phyloP scores from a whole-genome alignment of 1,140 invertebrate genomes.

The Bombus polaris region DNA sequence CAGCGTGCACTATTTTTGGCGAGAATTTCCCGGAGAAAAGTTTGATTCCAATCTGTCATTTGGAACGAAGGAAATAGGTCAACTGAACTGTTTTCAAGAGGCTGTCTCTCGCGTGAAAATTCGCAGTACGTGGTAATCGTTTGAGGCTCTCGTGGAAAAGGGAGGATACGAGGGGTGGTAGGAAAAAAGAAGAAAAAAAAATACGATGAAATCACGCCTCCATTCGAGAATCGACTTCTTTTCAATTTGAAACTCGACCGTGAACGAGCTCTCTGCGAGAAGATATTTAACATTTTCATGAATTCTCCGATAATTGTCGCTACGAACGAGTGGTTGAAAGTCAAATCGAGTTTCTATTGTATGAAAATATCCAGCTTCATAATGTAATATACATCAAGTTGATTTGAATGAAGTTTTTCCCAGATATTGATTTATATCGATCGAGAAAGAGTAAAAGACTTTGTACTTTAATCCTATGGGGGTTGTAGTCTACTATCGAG shows the following conservation, averaged over 20 bases:
- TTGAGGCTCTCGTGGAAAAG: constrained; percentile 6
- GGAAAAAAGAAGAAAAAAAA: background rate
- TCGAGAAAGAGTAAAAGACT: background rate
- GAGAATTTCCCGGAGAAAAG: constrained; percentile 7
- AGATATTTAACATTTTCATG: constrained; percentile 11
- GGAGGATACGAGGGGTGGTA: too few relatives aligned
- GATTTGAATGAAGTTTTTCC: background rate
- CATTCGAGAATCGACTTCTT: constrained; percentile 16
- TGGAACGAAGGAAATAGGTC: constrained; percentile 51
- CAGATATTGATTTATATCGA: background rate
- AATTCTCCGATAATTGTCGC: background rate
- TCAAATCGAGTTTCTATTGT: background rate
- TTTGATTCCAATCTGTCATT: constrained; percentile 53
- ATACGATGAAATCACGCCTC: constrained; percentile 23
- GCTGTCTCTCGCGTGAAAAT: constrained; percentile 48
- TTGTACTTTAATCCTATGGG: background rate
- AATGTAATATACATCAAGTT: background rate
- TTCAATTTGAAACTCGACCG: constrained; percentile 23
- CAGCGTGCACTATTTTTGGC: constrained; percentile 21
- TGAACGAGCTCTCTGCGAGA: background rate
- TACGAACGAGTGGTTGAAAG: background rate
- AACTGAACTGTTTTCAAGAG: constrained; percentile 51
- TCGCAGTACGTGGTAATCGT: constrained; percentile 52
- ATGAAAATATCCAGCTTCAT: background rate
- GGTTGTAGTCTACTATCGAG: background rate